Conservation (phyloP, 2,797 vertebrate species). For the Gymnodraco acuticeps region DNA sequence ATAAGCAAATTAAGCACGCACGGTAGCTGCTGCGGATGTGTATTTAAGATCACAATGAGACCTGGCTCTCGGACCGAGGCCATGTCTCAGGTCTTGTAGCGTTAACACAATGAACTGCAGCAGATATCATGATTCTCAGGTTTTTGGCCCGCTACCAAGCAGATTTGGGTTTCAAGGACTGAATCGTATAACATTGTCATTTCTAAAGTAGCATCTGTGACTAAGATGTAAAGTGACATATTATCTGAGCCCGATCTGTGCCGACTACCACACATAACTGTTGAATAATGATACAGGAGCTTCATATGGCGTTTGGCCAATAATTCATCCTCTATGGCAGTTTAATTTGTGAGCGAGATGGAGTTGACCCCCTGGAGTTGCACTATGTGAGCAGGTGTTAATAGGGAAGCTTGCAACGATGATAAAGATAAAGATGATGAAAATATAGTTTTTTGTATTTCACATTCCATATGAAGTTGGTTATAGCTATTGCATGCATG, state of each 20-base stretch:
- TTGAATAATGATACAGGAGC: slow-evolving; percentile 58
- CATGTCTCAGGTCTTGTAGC: slow-evolving; percentile 33
- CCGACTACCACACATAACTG: slow-evolving; percentile 53
- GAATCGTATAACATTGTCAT: slow-evolving; percentile 74
- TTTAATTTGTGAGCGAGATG: slow-evolving; percentile 50
- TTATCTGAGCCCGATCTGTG: slow-evolving; percentile 57
- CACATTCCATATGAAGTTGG: slow-evolving; percentile 1
- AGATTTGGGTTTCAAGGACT: slow-evolving; percentile 72
- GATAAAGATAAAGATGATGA: neutral
- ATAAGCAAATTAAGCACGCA: neutral
- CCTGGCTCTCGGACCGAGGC: slow-evolving; percentile 39
- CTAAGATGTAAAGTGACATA: slow-evolving; percentile 70
- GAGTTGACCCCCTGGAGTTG: slow-evolving; percentile 36
- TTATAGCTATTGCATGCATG: neutral
- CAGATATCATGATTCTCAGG: slow-evolving; percentile 64
- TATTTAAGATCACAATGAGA: slow-evolving; percentile 54
- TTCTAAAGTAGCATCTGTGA: slow-evolving; percentile 73
- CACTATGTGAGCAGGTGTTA: slow-evolving; percentile 24
- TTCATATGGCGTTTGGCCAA: slow-evolving; percentile 56
- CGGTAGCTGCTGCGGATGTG: slow-evolving; percentile 44
- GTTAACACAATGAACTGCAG: slow-evolving; percentile 51
- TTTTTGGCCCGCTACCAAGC: slow-evolving; percentile 49
- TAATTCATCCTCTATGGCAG: slow-evolving; percentile 53
- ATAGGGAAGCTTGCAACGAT: slow-evolving; percentile 6
- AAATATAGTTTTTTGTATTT: neutral